A percentile compares a stretch with the other conserved stretches of the same genome.
These are phyloP conservation scores for Phylloscopus whistleri DNA, from an alignment of 2,113 vertebrate species.

Conservation along the genomic window DNA sequence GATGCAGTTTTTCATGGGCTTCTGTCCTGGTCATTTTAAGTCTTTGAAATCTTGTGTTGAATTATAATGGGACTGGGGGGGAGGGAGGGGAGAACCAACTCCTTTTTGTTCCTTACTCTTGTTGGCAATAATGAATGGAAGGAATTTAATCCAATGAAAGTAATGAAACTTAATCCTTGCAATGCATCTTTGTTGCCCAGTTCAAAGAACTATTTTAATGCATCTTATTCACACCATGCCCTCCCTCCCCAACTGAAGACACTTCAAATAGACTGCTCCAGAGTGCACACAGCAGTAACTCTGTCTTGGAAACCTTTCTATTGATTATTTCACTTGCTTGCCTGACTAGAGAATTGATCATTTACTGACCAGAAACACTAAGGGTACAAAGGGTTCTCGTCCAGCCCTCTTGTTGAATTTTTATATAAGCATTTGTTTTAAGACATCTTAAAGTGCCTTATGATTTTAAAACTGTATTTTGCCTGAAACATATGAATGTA, in stretches of 20 bases:
- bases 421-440: slow-evolving; percentile 43
- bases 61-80: slow-evolving; percentile 30
- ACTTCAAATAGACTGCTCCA: slow-evolving; percentile 26
- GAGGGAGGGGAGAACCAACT: neutral
- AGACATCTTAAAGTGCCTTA: slow-evolving; percentile 63
- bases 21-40: slow-evolving; percentile 48
- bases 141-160: slow-evolving; percentile 59
- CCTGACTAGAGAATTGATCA: slow-evolving; percentile 16
- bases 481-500: slow-evolving; percentile 46
- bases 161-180: slow-evolving; percentile 66
- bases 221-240: slow-evolving; percentile 30
- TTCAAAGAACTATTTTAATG: slow-evolving; percentile 59
- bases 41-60: slow-evolving; percentile 60
- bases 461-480: slow-evolving; percentile 59
- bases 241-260: neutral
- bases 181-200: slow-evolving; percentile 60
- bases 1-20: slow-evolving; percentile 38
- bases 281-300: slow-evolving; percentile 30
- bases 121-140: slow-evolving; percentile 57
- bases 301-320: slow-evolving; percentile 18
- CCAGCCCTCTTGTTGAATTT: slow-evolving; percentile 21
- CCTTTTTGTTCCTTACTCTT: slow-evolving; percentile 45
- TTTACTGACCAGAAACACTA: slow-evolving; percentile 13
- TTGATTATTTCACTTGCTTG: slow-evolving; percentile 36
- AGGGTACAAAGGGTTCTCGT: neutral